Conservation (phyloP, 2,888 invertebrate species). For the Aspidiotus destructor region DNA sequence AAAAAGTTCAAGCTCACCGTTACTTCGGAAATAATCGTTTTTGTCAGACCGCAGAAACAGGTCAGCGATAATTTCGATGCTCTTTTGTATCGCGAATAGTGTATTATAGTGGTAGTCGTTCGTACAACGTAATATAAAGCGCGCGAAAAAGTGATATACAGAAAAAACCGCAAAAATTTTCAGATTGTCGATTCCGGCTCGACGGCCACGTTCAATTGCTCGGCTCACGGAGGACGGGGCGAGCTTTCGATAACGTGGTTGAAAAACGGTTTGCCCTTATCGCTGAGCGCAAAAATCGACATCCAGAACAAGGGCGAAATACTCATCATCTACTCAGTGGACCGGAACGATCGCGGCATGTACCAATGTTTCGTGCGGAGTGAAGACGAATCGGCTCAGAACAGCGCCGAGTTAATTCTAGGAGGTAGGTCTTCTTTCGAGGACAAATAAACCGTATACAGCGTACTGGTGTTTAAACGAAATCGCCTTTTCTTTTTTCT, state of each 20-base stretch:
- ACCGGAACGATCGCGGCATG: conserved; percentile 76
- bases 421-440: conserved; percentile 52
- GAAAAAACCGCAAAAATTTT: background rate
- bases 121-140: no score
- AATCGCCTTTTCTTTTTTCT: no score
- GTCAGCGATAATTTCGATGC: conserved; percentile 41
- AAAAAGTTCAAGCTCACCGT: conserved; percentile 62
- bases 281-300: conserved; percentile 41
- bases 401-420: conserved; percentile 66
- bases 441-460: background rate
- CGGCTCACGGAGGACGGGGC: conserved; percentile 61
- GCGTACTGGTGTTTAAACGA: no score
- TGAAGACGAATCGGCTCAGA: conserved; percentile 73
- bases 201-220: conserved; percentile 73
- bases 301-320: conserved; percentile 42
- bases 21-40: conserved; percentile 62
- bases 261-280: conserved; percentile 45
- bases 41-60: conserved; percentile 67
- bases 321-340: conserved; percentile 48
- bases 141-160: no score
- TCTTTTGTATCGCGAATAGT: no score
- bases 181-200: conserved; percentile 75
- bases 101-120: no score
- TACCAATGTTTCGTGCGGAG: conserved; percentile 71
- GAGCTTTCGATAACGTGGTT: conserved; percentile 43